Percentiles rank a stretch among this genome's conserved stretches.
phyloP scores from a whole-genome alignment of 2,797 vertebrate species.

The Gila robusta region DNA sequence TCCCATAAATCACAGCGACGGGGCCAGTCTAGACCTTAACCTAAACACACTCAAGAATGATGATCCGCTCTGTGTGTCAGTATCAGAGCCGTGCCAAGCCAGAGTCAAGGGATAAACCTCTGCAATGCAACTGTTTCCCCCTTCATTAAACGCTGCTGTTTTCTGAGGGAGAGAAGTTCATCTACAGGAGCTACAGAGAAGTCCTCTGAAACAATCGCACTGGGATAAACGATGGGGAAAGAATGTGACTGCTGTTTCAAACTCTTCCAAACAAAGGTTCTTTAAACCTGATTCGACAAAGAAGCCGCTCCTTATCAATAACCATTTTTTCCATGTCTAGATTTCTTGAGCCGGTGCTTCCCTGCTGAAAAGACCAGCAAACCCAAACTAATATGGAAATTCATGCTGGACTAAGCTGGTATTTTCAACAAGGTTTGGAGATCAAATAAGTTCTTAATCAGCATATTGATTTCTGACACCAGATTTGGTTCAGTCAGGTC shows the following conservation, averaged over 20 bases:
- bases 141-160: constrained; percentile 34
- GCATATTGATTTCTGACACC: not conserved
- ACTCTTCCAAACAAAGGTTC: not conserved
- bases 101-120: constrained; percentile 50
- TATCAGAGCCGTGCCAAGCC: constrained; percentile 61
- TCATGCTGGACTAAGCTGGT: not conserved
- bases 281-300: not conserved
- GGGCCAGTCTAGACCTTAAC: constrained; percentile 84
- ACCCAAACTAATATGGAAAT: not conserved
- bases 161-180: not conserved
- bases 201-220: not conserved
- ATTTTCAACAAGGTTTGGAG: not conserved
- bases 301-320: not conserved
- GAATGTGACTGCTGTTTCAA: not conserved
- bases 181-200: not conserved
- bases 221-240: not conserved
- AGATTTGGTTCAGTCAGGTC: not conserved
- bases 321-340: not conserved
- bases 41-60: constrained; percentile 84
- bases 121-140: constrained; percentile 14
- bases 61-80: constrained; percentile 78
- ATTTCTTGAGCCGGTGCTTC: not conserved
- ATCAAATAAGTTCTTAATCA: not conserved
- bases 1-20: constrained; percentile 85
- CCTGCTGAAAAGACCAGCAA: not conserved